These are phyloP conservation scores for Bembecia ichneumoniformis DNA, from an alignment of 2,888 invertebrate genomes.

Conservation along the genomic window DNA sequence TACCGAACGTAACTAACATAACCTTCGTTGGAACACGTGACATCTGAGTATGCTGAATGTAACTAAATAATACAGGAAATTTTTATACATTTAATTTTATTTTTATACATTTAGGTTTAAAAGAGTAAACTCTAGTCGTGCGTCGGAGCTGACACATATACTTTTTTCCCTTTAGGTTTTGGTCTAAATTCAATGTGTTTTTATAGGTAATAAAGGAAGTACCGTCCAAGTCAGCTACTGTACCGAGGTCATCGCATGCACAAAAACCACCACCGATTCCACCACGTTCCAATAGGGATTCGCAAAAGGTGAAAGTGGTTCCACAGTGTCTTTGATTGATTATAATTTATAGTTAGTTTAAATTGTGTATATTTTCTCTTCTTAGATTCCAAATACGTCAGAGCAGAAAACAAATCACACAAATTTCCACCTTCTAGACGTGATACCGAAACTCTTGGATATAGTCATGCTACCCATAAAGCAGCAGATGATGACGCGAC, in stretches of 20 bases:
- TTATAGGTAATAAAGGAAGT: slow-evolving; percentile 37
- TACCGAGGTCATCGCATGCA: slow-evolving; percentile 44
- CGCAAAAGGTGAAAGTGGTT: slow-evolving; percentile 25
- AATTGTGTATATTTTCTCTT: not conserved
- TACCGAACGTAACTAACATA: too few species aligned
- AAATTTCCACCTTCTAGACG: slow-evolving; percentile 83
- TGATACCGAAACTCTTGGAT: slow-evolving; percentile 85
- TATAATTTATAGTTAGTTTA: not conserved
- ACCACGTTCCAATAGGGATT: slow-evolving; percentile 40
- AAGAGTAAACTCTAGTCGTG: too few species aligned
- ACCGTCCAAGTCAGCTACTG: slow-evolving; percentile 49
- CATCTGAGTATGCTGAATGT: too few species aligned
- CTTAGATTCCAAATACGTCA: not conserved
- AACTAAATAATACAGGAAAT: too few species aligned
- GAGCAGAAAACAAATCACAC: slow-evolving; percentile 26
- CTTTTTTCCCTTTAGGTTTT: too few species aligned
- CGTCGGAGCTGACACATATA: too few species aligned
- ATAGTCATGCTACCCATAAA: slow-evolving; percentile 86
- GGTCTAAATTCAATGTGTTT: too few species aligned
- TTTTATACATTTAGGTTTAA: too few species aligned
- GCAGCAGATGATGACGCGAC: slow-evolving; percentile 61
- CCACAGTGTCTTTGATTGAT: not conserved
- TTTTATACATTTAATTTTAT: too few species aligned
- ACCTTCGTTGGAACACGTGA: too few species aligned
- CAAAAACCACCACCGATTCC: slow-evolving; percentile 58